A percentile compares a stretch with the other conserved stretches of the same genome.
phyloP scores from a whole-genome alignment of 2,888 invertebrate genomes.

The Blomia tropicalis region DNA sequence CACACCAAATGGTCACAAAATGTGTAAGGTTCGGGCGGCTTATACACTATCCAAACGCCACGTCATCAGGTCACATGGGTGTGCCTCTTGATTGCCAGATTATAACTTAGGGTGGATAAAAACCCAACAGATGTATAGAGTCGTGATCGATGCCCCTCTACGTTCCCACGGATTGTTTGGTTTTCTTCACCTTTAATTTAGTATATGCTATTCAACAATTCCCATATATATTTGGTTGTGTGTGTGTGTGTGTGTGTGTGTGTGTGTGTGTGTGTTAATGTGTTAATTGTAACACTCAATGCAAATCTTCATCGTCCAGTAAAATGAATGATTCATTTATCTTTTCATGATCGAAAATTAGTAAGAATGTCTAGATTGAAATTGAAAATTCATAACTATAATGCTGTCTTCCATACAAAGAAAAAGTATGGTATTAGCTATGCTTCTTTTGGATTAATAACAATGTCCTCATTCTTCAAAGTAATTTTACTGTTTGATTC shows the following conservation, averaged over 20 bases:
- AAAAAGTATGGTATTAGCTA: slow-evolving; percentile 2
- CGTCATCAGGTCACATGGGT: no score
- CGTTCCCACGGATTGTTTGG: no score
- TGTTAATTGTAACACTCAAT: not conserved
- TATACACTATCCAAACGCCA: no score
- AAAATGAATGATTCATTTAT: not conserved
- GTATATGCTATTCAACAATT: not conserved
- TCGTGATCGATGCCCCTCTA: no score
- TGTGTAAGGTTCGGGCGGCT: no score
- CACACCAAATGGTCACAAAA: no score
- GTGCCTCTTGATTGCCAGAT: not conserved
- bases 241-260: no score
- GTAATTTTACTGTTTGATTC: no score
- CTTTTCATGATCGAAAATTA: not conserved
- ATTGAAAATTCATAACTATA: not conserved
- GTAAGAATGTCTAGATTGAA: no score
- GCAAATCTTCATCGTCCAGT: not conserved
- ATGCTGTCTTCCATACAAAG: not conserved
- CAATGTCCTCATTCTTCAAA: not conserved
- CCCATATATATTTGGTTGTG: not conserved
- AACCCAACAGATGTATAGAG: no score
- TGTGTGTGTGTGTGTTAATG: no score
- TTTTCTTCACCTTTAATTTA: not conserved
- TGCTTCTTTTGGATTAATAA: not conserved
- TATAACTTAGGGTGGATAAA: not conserved